Conservation (phyloP, 1,140 invertebrate genomes). For the Drosophila bifasciata region DNA sequence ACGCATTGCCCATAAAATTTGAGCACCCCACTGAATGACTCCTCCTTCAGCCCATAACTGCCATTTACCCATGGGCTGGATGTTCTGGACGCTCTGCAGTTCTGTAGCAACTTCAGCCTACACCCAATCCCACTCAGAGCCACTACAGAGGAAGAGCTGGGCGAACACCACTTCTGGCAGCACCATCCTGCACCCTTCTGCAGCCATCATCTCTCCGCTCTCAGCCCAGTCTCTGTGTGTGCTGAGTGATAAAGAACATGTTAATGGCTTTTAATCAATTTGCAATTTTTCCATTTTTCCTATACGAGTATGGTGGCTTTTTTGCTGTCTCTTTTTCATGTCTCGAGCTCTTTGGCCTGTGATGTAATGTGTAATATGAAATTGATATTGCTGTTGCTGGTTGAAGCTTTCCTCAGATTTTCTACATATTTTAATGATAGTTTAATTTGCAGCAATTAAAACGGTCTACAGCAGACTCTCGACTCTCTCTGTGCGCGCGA, state of each 20-base stretch:
- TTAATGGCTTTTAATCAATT: conserved; percentile 82
- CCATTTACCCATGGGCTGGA: conserved; percentile 19
- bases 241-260: conserved; percentile 82
- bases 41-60: conserved; percentile 26
- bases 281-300: conserved; percentile 51
- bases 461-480: conserved; percentile 58
- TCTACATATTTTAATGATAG: conserved; percentile 78
- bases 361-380: conserved; percentile 61
- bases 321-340: background rate
- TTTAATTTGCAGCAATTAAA: conserved; percentile 80
- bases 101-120: conserved; percentile 23
- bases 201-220: background rate
- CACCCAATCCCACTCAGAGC: conserved; percentile 33
- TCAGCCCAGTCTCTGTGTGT: conserved; percentile 39
- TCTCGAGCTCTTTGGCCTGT: conserved; percentile 42
- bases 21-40: conserved; percentile 62
- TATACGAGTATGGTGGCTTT: background rate
- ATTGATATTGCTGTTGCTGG: conserved; percentile 53
- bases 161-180: background rate
- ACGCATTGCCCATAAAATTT: conserved; percentile 65
- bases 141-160: background rate
- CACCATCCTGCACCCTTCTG: background rate
- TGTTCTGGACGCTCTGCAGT: background rate
- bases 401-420: conserved; percentile 33
- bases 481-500: conserved; percentile 28